Percentiles rank a stretch among this genome's conserved stretches.
These are phyloP conservation scores for Ailurus styani DNA, from an alignment of 2,113 vertebrate genomes.

Conservation along the genomic window DNA sequence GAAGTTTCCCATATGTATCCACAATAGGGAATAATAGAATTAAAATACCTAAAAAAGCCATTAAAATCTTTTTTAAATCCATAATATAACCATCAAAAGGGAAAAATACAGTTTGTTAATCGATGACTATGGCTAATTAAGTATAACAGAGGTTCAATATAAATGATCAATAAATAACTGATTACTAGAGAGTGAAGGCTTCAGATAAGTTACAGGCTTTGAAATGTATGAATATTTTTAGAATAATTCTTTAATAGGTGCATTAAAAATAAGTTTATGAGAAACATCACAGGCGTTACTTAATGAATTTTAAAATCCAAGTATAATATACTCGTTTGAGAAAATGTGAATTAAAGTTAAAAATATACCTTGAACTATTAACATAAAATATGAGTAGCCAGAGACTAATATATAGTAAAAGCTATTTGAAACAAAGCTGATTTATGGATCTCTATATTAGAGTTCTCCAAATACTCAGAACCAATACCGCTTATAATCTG, in stretches of 20 bases:
- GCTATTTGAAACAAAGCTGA: background rate
- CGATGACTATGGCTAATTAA: background rate
- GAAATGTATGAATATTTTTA: background rate
- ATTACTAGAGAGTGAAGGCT: background rate
- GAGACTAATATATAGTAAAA: background rate
- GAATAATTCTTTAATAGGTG: background rate
- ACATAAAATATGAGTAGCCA: background rate
- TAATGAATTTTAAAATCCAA: background rate
- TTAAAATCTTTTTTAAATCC: background rate
- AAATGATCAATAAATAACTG: background rate
- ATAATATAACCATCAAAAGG: background rate
- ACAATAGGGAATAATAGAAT: background rate
- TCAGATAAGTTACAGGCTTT: background rate
- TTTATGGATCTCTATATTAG: background rate
- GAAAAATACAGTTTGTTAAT: background rate
- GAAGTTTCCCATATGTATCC: background rate
- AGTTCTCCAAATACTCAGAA: background rate
- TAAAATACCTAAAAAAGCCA: background rate
- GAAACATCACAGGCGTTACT: background rate
- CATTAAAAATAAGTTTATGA: background rate
- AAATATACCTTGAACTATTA: background rate
- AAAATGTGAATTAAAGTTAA: background rate
- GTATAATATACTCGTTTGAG: background rate
- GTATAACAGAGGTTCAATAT: background rate
- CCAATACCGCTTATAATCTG: background rate